phyloP scores from a whole-genome alignment of 2,888 invertebrate species.

The Perdita meconis region DNA sequence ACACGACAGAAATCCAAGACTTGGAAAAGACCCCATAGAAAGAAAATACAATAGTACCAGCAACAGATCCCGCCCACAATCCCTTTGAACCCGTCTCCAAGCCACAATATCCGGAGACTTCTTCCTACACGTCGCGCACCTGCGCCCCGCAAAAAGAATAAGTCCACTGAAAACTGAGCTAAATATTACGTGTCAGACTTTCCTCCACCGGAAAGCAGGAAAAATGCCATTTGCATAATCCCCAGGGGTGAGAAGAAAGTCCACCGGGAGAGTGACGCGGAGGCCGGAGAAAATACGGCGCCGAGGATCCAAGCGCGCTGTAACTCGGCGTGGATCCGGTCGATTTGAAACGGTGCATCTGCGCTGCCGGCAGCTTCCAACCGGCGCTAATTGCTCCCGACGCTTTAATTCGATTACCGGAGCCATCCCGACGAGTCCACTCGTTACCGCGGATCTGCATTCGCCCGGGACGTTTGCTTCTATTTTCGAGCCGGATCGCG shows the following conservation, averaged over 20 bases:
- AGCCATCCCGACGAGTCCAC: constrained; percentile 33
- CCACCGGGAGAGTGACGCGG: too few relatives aligned
- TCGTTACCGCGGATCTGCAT: constrained; percentile 38
- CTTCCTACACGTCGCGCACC: too few relatives aligned
- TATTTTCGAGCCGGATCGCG: constrained; percentile 28
- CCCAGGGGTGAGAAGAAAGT: neutral
- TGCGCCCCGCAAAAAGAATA: too few relatives aligned
- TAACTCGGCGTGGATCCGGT: neutral
- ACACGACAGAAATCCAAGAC: too few relatives aligned
- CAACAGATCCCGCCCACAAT: too few relatives aligned
- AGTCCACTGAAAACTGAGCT: too few relatives aligned
- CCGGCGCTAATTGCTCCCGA: constrained; percentile 51
- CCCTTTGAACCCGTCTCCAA: too few relatives aligned
- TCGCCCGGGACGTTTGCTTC: constrained; percentile 9
- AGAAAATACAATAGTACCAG: too few relatives aligned
- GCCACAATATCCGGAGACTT: too few relatives aligned
- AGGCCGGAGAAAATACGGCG: neutral
- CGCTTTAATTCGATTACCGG: constrained; percentile 59
- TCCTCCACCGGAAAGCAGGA: neutral
- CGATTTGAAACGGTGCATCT: constrained; percentile 13
- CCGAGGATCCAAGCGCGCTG: neutral
- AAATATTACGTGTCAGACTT: neutral
- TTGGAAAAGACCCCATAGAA: too few relatives aligned
- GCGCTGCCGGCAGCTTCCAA: constrained; percentile 3
- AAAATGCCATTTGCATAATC: constrained; percentile 4